Base-by-base conservation (phyloP, 2,888 invertebrate species). In the Drosophila aldrichi region DNA sequence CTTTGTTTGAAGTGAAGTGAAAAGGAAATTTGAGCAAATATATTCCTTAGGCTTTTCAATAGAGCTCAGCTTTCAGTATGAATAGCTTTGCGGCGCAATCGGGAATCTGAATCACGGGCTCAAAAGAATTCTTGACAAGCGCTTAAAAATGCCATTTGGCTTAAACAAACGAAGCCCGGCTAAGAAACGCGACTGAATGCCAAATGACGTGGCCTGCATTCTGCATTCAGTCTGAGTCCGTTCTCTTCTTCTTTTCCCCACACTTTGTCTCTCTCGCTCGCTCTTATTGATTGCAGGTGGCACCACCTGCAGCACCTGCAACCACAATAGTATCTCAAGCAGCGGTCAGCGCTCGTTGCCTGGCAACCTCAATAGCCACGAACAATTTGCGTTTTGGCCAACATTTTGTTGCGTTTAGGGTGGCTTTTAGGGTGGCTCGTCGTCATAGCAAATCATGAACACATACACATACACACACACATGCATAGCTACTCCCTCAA, bases 91-190 rank as follows among this genome's bases (percentile, higher is more conserved):
- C n/a, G 54, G 10, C 52, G 34, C 41, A 56, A 57, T 58, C 71
- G 29, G 20, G n/a, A 12, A 46, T 51, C 25, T 10, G 25, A 29
- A 44, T 25, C 64, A 34, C 49, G 36, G 16, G 43, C 52, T 29
- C 46, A 25, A 25, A 43, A 43, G 65, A 34, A 22, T 52, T 52
- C 57, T 44, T 49, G 49, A n/a, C 34, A 57, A 58, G 55, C 54
- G 71, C 46, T 72, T 70, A 68, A 72, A 78, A 65, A 72, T 77
- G 77, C 77, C 81, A 78, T 78, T 77, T 58, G 22, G 44, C 51
- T 66, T 64, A 34, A 22, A 40, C 60, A 78, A 78, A 78, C 77
- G 77, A 32, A 59, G 61, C 40, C 57, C 34, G 62, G 44, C 62
- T 58, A 60, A 48, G 52, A 60, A 75, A 44, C 44, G 18, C 34